Base-by-base conservation (phyloP, 1,140 invertebrate genomes). In the Homalodisca vitripennis region DNA sequence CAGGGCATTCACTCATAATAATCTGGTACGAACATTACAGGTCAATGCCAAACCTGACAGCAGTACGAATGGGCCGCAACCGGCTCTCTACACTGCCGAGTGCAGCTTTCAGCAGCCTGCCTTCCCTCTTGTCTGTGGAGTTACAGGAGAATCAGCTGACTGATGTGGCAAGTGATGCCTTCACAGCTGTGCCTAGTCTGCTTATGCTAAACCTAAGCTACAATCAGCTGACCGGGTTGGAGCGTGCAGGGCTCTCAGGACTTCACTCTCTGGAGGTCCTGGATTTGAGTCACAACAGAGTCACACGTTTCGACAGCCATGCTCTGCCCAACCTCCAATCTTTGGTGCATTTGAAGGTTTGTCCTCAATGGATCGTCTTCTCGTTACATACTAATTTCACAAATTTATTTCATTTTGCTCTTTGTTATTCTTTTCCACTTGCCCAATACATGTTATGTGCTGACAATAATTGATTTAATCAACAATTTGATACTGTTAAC, bases 121-220 rank as follows among this genome's bases (percentile, higher is more conserved):
- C 89, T 0, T 84, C 86, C 31, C 80, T 95, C 13, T 86, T 90
- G 78, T 84, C 80, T 46, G 83, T 91, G 0, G 91, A 94, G 77
- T 79, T 95, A 34, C 92, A 94, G 80, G 87, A 93, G 74, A 95
- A 95, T 78, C 83, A 86, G 57, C 77, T 93, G 31, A 81, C 79
- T 68, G 86, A 86, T 71, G 87, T 95, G 53, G 88, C 90, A 0
- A 83, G 82, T n/a, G 85, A 88, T 73, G 91, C 91, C 0, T 94
- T 95, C 76, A 85, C 88, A 70, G 87, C 88, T 73, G 86, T 90
- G 17, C 90, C 91, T 6, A 87, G 91, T 53, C 78, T 93, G 53
- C 84, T 94, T 24, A 89, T 92, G 77, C 79, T 95, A 12, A 94
- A 94, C 83, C 77, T 94, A 60, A 94, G 92, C 74, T 84, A 88